Evolutionary conservation across 2,888 invertebrate genomes (phyloP).

Genomic region (Pocota personata): DNA sequence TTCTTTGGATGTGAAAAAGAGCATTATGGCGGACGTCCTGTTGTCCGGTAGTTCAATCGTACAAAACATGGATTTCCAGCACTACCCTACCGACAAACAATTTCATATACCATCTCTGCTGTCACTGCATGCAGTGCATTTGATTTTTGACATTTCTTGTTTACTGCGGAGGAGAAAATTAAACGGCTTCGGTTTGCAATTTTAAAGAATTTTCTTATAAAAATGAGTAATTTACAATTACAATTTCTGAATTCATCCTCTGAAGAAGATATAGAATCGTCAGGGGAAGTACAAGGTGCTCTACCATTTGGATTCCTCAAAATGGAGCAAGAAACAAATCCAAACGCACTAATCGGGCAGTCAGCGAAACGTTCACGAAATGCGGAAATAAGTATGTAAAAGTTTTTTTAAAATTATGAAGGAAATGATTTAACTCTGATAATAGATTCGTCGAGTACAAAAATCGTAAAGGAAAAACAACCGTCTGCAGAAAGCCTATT

Average conservation of each 20-base stretch:
- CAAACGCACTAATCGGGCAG: neutral
- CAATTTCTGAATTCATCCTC: neutral
- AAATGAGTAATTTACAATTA: neutral
- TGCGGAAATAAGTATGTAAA: neutral
- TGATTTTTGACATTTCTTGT: neutral
- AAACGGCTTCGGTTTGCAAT: neutral
- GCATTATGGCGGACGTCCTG: no score
- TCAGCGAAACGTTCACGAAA: neutral
- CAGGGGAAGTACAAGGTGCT: neutral
- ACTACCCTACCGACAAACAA: neutral
- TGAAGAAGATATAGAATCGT: neutral
- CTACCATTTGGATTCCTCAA: neutral
- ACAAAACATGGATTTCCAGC: no score
- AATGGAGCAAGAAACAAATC: neutral
- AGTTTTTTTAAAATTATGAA: no score
- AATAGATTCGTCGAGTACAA: neutral
- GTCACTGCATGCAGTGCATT: no score
- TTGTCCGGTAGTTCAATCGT: no score
- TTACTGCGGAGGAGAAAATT: neutral
- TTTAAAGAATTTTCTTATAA: neutral
- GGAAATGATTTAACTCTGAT: neutral
- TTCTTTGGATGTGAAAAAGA: no score
- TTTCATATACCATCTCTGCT: neutral
- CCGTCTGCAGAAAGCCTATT: neutral
- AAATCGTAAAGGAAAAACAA: neutral